These are phyloP conservation scores for Macrosoma leucophasiata DNA, from an alignment of 2,888 invertebrate species.

Conservation along the genomic window DNA sequence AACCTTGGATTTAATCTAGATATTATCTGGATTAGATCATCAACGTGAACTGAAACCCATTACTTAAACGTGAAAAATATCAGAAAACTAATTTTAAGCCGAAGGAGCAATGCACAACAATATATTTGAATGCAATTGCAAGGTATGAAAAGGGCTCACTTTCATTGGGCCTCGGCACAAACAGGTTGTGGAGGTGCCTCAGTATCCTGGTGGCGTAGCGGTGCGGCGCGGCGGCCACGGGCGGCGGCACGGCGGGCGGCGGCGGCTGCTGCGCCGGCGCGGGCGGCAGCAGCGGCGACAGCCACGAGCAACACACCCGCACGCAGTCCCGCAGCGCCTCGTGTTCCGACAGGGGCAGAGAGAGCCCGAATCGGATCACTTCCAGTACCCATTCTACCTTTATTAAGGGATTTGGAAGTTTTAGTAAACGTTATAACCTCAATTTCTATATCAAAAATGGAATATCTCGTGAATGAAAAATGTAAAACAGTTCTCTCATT, in stretches of 20 bases:
- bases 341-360: slow-evolving; percentile 92
- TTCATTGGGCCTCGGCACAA: slow-evolving; percentile 94
- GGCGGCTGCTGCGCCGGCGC: slow-evolving; percentile 91
- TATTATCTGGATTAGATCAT: too few relatives aligned
- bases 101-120: background rate
- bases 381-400: slow-evolving; percentile 93
- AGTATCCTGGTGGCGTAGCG: slow-evolving; percentile 93
- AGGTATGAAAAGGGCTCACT: slow-evolving; percentile 83
- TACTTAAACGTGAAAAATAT: background rate
- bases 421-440: background rate
- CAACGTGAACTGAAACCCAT: too few relatives aligned
- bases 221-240: slow-evolving; percentile 92
- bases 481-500: too few relatives aligned
- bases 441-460: too few relatives aligned
- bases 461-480: too few relatives aligned
- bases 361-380: slow-evolving; percentile 93
- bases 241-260: slow-evolving; percentile 91
- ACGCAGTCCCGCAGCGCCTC: slow-evolving; percentile 97
- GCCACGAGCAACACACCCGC: slow-evolving; percentile 97
- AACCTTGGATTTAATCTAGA: too few relatives aligned
- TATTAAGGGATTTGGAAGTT: slow-evolving; percentile 18
- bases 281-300: slow-evolving; percentile 88
- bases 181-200: slow-evolving; percentile 94
- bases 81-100: background rate
- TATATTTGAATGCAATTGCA: too few relatives aligned